phyloP scores from a whole-genome alignment of 2,797 vertebrate genomes.

The Peromyscus melanophrys region DNA sequence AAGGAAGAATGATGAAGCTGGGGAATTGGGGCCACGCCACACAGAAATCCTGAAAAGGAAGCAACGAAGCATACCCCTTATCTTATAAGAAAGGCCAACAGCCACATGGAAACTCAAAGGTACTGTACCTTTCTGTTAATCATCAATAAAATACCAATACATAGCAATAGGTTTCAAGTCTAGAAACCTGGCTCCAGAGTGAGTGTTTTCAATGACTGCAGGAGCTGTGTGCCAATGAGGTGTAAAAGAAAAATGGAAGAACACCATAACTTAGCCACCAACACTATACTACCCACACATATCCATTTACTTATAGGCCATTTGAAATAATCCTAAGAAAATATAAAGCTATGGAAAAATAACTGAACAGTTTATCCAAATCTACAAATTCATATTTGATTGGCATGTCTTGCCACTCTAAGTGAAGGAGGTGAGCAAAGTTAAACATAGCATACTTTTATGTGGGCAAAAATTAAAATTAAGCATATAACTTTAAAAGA shows the following conservation, averaged over 20 bases:
- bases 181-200: neutral
- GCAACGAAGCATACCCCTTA: neutral
- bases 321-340: conserved; percentile 29
- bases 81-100: conserved; percentile 2
- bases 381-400: neutral
- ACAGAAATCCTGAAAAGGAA: neutral
- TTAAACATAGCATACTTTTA: neutral
- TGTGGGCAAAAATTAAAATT: neutral
- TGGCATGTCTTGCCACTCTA: neutral
- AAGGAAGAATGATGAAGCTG: neutral
- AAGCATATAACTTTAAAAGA: neutral
- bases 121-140: neutral
- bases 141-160: neutral
- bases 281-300: neutral
- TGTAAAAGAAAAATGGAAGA: neutral
- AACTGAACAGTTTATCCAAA: conserved; percentile 6
- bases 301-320: neutral
- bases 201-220: neutral
- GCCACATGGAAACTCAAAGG: neutral
- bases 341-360: neutral
- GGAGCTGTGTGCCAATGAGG: neutral
- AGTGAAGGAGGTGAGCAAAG: neutral
- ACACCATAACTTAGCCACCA: neutral
- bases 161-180: neutral
- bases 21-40: neutral